These are phyloP conservation scores for Manacus vitellinus DNA, from an alignment of 2,113 vertebrate species.

Conservation along the genomic window DNA sequence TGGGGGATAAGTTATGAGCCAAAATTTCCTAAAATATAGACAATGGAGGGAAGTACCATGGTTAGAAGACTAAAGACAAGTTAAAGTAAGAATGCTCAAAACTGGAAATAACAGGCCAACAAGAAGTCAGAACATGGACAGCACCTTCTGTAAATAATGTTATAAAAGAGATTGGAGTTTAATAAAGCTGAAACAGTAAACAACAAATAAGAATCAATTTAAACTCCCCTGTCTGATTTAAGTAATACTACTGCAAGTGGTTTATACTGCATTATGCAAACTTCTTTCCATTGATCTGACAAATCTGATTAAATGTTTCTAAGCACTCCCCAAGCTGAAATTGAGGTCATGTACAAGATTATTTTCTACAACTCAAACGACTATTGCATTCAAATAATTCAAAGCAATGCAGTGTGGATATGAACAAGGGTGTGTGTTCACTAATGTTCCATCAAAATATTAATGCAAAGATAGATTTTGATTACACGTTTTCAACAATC, in stretches of 20 bases:
- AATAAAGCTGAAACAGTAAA: neutral
- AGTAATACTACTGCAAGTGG: neutral
- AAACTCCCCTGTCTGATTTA: neutral
- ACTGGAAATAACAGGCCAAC: neutral
- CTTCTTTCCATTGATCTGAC: neutral
- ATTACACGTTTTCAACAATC: neutral
- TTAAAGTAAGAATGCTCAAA: neutral
- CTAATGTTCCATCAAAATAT: neutral
- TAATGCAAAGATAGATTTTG: neutral
- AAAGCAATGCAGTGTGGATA: neutral
- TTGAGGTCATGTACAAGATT: neutral
- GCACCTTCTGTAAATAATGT: neutral
- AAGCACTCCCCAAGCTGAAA: neutral
- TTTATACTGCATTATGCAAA: conserved; percentile 19
- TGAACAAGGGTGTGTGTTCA: neutral
- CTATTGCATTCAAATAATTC: neutral
- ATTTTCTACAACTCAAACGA: neutral
- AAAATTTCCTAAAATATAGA: neutral
- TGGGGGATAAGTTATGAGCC: neutral
- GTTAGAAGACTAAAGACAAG: neutral
- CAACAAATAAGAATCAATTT: neutral
- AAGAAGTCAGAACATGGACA: neutral
- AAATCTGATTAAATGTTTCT: conserved; percentile 35
- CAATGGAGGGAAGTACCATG: neutral
- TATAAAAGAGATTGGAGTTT: neutral